Base-by-base conservation (phyloP, 1,140 invertebrate genomes). In the Chelonus insularis region DNA sequence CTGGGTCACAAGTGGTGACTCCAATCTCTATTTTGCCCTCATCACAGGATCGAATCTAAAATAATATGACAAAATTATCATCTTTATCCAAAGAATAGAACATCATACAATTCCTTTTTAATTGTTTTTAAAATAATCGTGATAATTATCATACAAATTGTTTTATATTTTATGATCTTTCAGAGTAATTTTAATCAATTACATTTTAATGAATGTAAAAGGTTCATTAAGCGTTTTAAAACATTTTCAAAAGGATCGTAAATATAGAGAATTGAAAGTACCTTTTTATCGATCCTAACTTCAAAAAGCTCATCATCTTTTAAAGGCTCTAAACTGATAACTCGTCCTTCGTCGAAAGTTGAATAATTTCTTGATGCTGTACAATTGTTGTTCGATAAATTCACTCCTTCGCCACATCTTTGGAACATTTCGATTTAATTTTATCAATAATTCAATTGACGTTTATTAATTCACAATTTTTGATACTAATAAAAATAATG, bases 11-110 rank as follows among this genome's bases (percentile, higher is more conserved):
- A 23, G 89, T 87, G 12, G 94, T 95, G 8, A 96, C 89, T 32
- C 95, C 95, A 71, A 97, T 93, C 82, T 96, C 93, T 71, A 97
- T 88, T 65, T 91, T 94, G 18, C 94, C 94, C n/a, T n/a, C n/a
- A 79, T 90, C 94, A 93, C 94, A 96, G 37, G 89, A 85, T 71
- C 86, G 86, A 61, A 90, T 86, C 89, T 91, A 21, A 9, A 16
- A 43, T 4, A 32, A 5, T 16, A 18, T 9, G 16, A 9, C 5
- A 2, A 18, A 18, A 16, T 43, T 16, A 43, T 18, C 25, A 4
- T 29, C 7, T 29, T 29, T 29, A 29, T 29, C n/a, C n/a, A n/a
- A n/a, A n/a, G n/a, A n/a, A n/a, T n/a, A n/a, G n/a, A n/a, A n/a
- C n/a, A n/a, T n/a, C n/a, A n/a, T n/a, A n/a, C n/a, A n/a, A n/a